Base-by-base conservation (phyloP, 2,888 invertebrate species). In the Perithous albicinctus region DNA sequence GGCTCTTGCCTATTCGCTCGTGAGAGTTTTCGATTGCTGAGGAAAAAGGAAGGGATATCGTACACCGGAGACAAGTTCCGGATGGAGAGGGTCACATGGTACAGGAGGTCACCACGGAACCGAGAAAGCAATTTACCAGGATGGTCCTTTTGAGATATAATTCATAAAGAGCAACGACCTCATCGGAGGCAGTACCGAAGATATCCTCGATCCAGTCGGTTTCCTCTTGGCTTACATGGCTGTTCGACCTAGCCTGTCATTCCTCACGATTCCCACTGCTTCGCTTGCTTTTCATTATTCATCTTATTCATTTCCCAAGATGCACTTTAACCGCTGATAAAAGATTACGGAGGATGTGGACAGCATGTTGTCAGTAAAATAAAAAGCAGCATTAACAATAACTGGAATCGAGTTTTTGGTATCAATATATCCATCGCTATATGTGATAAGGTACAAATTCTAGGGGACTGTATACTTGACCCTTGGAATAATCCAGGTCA, bases 81-180 rank as follows among this genome's bases (percentile, higher is more conserved):
- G 46, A 48, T 70, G n/a, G 18, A 18, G 51, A 18, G n/a, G 51
- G 48, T 35, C n/a, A n/a, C n/a, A n/a, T n/a, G 73, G 35, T 35
- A 35, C 43, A 63, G 18, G 64, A 26, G 75, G 46, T 59, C 26
- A 70, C 70, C 64, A 64, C 51, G 73, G 67, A 73, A 77, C 73
- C 67, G 72, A 67, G 73, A 77, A 73, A 77, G 77, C 76, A 80
- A 80, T 80, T 80, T 80, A 66, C 80, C 61, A 56, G 80, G 77
- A 80, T 73, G 72, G 72, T 67, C 41, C 77, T 54, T 77, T 80
- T 56, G 67, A 73, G 61, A 77, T 77, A 77, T 80, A 77, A 77
- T 80, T 80, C 77, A 80, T 80, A 80, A 72, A 80, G 77, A 80
- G 80, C 80, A 67, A 80, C 72, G 73, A 69, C 67, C 61, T 35